Conservation (phyloP, 2,888 invertebrate species). For the Phyllotreta cruciferae region DNA sequence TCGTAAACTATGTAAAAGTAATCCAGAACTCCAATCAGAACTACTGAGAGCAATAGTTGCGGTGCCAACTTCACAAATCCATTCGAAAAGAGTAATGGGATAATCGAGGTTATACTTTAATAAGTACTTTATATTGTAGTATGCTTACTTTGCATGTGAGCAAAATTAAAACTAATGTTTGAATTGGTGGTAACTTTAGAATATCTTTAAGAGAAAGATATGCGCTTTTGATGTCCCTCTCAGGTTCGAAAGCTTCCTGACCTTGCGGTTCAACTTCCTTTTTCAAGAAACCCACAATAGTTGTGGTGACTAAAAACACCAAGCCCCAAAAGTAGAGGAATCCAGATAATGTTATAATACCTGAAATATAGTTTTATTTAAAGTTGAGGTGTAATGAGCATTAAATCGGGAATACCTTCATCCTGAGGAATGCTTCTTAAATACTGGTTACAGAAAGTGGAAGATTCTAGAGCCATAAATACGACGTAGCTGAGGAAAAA, state of each 20-base stretch:
- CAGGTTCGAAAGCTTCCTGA: constrained; percentile 57
- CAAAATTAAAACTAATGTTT: constrained; percentile 78
- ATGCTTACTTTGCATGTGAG: constrained; percentile 85
- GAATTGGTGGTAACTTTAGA: constrained; percentile 81
- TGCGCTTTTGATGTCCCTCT: constrained; percentile 70
- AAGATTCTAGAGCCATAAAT: constrained; percentile 94
- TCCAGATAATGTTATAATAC: constrained; percentile 64
- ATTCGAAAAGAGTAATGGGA: constrained; percentile 66
- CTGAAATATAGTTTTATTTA: constrained; percentile 44
- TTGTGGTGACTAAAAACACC: constrained; percentile 88
- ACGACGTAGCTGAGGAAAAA: constrained; percentile 96
- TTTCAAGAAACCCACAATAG: constrained; percentile 88
- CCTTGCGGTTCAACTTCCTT: constrained; percentile 70
- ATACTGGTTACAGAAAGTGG: constrained; percentile 95
- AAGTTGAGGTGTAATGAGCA: neutral
- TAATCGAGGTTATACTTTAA: too few relatives aligned
- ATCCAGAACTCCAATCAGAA: too few relatives aligned
- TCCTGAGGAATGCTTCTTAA: constrained; percentile 74
- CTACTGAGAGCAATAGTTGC: too few relatives aligned
- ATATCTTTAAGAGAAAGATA: constrained; percentile 86
- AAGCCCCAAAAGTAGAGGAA: constrained; percentile 96
- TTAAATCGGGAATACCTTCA: constrained; percentile 64
- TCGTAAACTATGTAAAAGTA: too few relatives aligned
- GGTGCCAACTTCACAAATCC: too few relatives aligned
- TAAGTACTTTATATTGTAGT: too few relatives aligned